Evolutionary conservation across 2,797 vertebrate species (phyloP).

Genomic region (Glossophaga mutica): DNA sequence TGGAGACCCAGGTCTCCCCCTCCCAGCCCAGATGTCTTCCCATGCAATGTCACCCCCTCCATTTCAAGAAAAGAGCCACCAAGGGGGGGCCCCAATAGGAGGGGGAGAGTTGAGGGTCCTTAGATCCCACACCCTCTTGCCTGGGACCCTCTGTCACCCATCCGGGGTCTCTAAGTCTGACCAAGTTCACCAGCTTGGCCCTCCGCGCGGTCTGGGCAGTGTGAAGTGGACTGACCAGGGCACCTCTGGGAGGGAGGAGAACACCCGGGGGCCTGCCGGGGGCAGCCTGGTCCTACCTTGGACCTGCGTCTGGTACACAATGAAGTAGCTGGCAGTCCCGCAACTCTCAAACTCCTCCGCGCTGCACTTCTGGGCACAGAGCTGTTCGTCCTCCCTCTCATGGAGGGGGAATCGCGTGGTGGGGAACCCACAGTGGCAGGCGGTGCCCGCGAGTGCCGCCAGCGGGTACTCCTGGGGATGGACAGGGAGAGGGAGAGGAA

Average conservation of each 20-base stretch:
- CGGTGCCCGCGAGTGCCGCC: conserved; percentile 89
- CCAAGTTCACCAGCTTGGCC: not conserved
- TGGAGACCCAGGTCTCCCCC: not conserved
- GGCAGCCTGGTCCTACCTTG: conserved; percentile 86
- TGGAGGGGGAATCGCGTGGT: conserved; percentile 93
- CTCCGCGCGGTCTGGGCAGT: not conserved
- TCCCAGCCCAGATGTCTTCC: not conserved
- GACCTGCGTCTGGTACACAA: conserved; percentile 97
- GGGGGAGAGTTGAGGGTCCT: not conserved
- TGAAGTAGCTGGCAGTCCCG: conserved; percentile 90
- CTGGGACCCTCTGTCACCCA: too few species aligned
- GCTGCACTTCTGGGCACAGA: conserved; percentile 90
- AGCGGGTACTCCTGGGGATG: conserved; percentile 90
- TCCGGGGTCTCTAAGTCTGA: not conserved
- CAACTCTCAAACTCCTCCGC: conserved; percentile 97
- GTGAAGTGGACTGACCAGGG: not conserved
- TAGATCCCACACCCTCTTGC: not conserved
- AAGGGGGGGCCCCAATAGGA: not conserved
- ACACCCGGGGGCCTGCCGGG: rapidly evolving
- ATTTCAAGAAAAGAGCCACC: too few species aligned
- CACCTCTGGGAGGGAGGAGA: too few species aligned
- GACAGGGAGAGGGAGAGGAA: not conserved
- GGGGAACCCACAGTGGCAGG: conserved; percentile 93
- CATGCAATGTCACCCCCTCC: not conserved
- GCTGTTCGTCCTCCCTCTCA: conserved; percentile 91